Conservation (phyloP, 2,797 vertebrate species). For the Cossypha polioptera region DNA sequence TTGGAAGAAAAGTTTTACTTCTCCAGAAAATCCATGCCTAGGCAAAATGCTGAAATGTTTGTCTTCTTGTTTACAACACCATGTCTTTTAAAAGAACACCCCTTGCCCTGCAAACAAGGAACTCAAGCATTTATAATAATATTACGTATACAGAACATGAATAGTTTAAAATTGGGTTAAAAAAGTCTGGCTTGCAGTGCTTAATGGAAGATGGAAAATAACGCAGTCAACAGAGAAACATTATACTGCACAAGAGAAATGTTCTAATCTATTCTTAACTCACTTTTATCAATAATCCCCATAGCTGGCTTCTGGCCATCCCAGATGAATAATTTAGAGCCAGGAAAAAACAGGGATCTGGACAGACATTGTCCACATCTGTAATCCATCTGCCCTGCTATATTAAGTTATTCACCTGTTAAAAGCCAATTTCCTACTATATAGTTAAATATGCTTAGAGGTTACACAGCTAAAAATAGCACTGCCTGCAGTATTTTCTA, state of each 20-base stretch:
- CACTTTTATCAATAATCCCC: slow-evolving; percentile 56
- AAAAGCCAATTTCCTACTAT: slow-evolving; percentile 27
- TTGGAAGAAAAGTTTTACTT: background rate
- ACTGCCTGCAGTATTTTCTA: slow-evolving; percentile 26
- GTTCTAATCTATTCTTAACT: slow-evolving; percentile 69
- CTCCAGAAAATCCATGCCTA: background rate
- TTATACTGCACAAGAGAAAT: slow-evolving; percentile 54
- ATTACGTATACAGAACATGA: background rate
- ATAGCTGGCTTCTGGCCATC: slow-evolving; percentile 44
- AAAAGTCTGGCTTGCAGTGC: background rate
- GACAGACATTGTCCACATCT: slow-evolving; percentile 39
- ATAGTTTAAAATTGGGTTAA: slow-evolving; percentile 23
- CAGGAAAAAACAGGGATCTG: slow-evolving; percentile 25
- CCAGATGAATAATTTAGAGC: slow-evolving; percentile 47
- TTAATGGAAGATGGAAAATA: slow-evolving; percentile 46
- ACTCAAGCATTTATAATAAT: background rate
- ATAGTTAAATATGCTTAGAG: slow-evolving; percentile 13
- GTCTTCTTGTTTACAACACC: background rate
- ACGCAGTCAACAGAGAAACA: slow-evolving; percentile 21
- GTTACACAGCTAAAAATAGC: slow-evolving; percentile 47
- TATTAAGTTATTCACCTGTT: slow-evolving; percentile 44
- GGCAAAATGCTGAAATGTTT: background rate
- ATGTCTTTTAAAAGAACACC: background rate
- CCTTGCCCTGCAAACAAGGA: background rate
- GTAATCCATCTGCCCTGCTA: slow-evolving; percentile 26